Evolutionary conservation across 2,113 vertebrate species (phyloP), one percentile per base, ranked within the genome.

Genomic region (Aegotheles bennettii): DNA sequence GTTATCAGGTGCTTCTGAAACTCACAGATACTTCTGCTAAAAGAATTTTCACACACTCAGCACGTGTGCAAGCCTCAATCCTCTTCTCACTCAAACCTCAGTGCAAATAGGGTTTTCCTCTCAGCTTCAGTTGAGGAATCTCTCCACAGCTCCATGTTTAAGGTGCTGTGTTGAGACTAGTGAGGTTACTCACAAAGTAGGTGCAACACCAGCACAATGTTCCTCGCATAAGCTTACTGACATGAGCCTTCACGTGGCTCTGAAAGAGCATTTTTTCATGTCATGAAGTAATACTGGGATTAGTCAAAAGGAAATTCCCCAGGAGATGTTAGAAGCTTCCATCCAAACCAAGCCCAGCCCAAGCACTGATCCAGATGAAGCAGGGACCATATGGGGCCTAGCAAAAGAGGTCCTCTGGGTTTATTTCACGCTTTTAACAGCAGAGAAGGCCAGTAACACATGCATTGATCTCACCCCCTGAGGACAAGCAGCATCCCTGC

Each of bases 1-100:
- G 59, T 88, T 88, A 93, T 40, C 45, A 75, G 16, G 50, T 31
- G 43, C 38, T 83, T n/a, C n/a, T 38, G 87, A 65, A 93, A 93
- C 74, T 71, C 77, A 53, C 35, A 59, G 38, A 57, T 23, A 94
- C 38, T 63, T 91, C 71, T 80, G 63, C 51, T 77, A 75, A 91
- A 83, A 90, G 35, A 50, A 81, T 11, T 93, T 40, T 50, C 79
- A 42, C 43, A 29, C 42, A 14, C 29, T 54, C 15, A 40, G 9
- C 24, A 38, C 0, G 0, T 18, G 13, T 29, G 20, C 10, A 35
- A 86, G 20, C 20, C 63, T 92, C 2, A 0, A 48, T 40, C 20
- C 25, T 65, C 1, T 48, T 67, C 33, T 87, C 64, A 23, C 3
- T 35, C 43, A 77, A 69, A 74, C 29, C 31, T 67, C 38, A 33